Evolutionary conservation across 2,888 invertebrate genomes (phyloP).

Genomic region (Smittia sp.): DNA sequence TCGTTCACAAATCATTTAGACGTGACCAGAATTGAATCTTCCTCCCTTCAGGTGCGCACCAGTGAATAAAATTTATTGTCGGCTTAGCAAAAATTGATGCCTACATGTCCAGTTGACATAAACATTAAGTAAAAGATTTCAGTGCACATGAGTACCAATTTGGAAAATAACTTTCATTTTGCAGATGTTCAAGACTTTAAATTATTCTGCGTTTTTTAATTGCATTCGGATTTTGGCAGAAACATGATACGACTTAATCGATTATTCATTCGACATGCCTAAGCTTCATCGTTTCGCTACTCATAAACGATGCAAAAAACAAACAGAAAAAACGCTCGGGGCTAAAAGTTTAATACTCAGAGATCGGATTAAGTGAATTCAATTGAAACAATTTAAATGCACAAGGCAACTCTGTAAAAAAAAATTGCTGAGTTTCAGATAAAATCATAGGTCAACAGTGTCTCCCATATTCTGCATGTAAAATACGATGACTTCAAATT

Average conservation of each 20-base stretch:
- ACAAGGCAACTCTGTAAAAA: neutral
- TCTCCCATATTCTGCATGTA: no score
- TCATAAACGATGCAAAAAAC: neutral
- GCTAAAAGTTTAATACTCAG: slow-evolving; percentile 2
- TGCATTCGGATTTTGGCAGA: neutral
- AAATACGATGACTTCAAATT: no score
- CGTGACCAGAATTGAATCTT: slow-evolving; percentile 36
- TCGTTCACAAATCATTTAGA: slow-evolving; percentile 36
- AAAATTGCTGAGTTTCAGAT: no score
- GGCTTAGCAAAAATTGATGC: neutral
- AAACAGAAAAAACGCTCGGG: neutral
- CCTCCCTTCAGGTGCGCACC: neutral
- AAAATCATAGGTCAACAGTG: no score
- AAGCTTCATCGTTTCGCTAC: neutral
- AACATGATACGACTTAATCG: neutral
- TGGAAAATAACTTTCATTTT: neutral
- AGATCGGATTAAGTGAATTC: slow-evolving; percentile 28
- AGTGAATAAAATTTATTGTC: slow-evolving; percentile 16
- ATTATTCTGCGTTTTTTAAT: slow-evolving; percentile 2
- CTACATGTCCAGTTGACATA: neutral
- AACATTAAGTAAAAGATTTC: slow-evolving; percentile 5
- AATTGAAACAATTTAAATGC: slow-evolving; percentile 34
- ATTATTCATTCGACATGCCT: neutral
- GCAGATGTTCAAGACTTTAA: neutral
- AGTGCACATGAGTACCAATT: neutral